Conservation (phyloP, 2,113 vertebrate genomes). For the Corynorhinus townsendii region DNA sequence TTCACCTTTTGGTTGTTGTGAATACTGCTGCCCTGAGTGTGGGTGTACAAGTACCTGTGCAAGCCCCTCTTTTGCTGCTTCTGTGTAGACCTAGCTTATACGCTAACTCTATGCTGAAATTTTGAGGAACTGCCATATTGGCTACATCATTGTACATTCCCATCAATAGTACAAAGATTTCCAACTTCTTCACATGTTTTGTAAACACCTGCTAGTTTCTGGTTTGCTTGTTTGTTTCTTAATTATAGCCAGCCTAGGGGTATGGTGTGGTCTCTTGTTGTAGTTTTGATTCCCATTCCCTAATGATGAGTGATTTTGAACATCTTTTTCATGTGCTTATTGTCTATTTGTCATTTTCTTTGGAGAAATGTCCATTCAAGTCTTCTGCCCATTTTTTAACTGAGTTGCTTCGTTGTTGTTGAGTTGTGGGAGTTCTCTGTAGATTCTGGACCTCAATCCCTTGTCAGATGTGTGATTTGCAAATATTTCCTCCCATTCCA, state of each 20-base stretch:
- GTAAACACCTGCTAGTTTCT: too few relatives aligned
- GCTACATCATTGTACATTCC: background rate
- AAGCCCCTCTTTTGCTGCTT: background rate
- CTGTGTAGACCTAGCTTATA: fast-evolving
- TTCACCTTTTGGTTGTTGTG: fast-evolving
- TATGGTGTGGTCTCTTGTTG: fast-evolving
- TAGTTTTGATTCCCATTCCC: background rate
- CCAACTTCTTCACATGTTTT: fast-evolving
- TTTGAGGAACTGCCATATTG: fast-evolving
- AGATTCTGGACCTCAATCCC: background rate
- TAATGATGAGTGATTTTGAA: background rate
- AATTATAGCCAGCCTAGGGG: background rate
- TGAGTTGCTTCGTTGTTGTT: background rate
- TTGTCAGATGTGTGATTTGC: background rate
- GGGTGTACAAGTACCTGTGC: background rate
- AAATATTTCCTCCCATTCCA: fast-evolving
- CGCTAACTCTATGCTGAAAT: fast-evolving
- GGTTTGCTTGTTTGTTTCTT: background rate
- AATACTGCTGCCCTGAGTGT: fast-evolving
- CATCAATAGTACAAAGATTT: fast-evolving
- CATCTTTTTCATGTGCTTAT: background rate
- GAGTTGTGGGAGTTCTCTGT: background rate
- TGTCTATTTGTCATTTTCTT: background rate
- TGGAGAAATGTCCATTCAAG: background rate
- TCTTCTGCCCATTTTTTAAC: background rate